Evolutionary conservation across 2,888 invertebrate genomes (phyloP), one percentile per base, ranked within the genome.

Genomic region (Synergus umbraculus): DNA sequence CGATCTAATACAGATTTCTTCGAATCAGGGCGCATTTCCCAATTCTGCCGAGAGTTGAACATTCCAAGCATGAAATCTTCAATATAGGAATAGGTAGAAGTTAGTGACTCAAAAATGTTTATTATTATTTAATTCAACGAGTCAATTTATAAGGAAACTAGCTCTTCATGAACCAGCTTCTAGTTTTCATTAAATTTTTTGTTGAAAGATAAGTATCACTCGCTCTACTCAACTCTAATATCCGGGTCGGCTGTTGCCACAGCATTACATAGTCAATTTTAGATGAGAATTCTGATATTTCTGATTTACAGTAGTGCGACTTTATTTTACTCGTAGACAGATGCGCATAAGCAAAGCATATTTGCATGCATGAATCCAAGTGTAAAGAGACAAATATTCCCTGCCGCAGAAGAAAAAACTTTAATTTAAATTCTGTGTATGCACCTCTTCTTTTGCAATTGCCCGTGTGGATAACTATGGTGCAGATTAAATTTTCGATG

Each of bases 311-410:
- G 22, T 46, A 10, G 22, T 44, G 12, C 12, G 13, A 67, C 67
- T 67, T 67, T 67, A 46, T 67, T 67, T 67, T 22, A 10, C 22
- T 44, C 10, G 65, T 9, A 41, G 65, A n/a, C 10, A 66, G 67
- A 44, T 67, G 18, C 46, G 22, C 43, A 67, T 46, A 67, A 67
- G 46, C 22, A 67, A 46, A 12, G 12, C 22, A 44, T 44, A 67
- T 67, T 67, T 67, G 67, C 46, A 67, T 67, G 12, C 67, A 67
- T 67, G 67, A 67, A 67, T 44, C 67, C 44, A 67, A 22, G 67
- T 46, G 67, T 67, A 44, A 22, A 67, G 46, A 67, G 67, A 67
- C 67, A 67, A 67, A 67, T 67, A 67, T 67, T 44, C 7, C 44
- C n/a, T 18, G 43, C 67, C 10, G 22, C 46, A 67, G 2, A 67